Evolutionary conservation across 2,888 invertebrate genomes (phyloP).

Genomic region (Leptinotarsa tumamoca): DNA sequence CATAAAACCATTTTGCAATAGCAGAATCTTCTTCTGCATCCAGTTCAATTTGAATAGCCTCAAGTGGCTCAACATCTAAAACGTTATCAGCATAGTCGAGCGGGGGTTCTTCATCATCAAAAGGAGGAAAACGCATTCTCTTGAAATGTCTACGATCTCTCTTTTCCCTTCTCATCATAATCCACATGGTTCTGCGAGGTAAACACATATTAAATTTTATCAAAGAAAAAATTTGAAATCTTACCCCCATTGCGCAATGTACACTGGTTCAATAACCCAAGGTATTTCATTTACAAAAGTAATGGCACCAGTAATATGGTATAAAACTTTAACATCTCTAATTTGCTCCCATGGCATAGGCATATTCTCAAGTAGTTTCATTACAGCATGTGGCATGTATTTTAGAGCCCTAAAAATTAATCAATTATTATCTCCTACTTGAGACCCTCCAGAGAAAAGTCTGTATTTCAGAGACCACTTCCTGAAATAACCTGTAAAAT

Average conservation of each 20-base stretch:
- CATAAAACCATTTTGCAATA: conserved; percentile 98
- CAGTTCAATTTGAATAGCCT: conserved; percentile 98
- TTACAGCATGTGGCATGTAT: conserved; percentile 99
- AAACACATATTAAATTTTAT: neutral
- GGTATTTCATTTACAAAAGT: conserved; percentile 99
- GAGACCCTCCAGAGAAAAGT: too few species aligned
- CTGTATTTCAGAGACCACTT: too few species aligned
- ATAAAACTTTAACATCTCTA: conserved; percentile 95
- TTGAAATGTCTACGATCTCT: conserved; percentile 98
- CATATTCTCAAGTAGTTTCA: conserved; percentile 99
- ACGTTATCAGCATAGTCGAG: conserved; percentile 99
- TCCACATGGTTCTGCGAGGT: conserved; percentile 96
- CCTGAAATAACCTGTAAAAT: too few species aligned
- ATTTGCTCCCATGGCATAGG: conserved; percentile 99
- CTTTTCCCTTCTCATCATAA: conserved; percentile 99
- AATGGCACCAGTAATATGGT: conserved; percentile 99
- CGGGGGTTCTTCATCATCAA: conserved; percentile 99
- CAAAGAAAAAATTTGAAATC: conserved; percentile 45
- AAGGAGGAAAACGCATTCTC: conserved; percentile 99
- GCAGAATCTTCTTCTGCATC: conserved; percentile 94
- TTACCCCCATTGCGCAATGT: conserved; percentile 99
- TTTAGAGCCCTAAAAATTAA: conserved; percentile 82
- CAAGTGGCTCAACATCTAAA: conserved; percentile 97
- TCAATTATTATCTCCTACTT: too few species aligned
- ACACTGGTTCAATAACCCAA: conserved; percentile 99